Conservation (phyloP, 1,140 invertebrate species). For the Latrodectus geometricus region DNA sequence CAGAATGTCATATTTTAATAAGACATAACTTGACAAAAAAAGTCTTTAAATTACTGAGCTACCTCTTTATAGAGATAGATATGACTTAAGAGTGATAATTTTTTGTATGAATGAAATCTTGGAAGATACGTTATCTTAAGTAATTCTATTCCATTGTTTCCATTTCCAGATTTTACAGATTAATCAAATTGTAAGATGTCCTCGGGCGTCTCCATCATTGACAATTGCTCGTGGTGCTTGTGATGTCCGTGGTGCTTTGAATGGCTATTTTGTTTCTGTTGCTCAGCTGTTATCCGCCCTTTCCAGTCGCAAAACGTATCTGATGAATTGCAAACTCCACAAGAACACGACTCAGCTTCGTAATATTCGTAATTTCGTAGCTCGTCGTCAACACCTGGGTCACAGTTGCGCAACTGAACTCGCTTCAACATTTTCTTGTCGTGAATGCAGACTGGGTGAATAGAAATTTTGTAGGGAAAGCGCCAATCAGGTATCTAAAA, state of each 20-base stretch:
- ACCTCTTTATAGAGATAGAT: too few relatives aligned
- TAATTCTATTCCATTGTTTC: too few relatives aligned
- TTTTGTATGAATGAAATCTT: too few relatives aligned
- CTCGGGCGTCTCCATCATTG: too few relatives aligned
- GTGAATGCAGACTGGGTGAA: conserved; percentile 87
- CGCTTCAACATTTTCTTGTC: conserved; percentile 73
- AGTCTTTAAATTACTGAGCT: too few relatives aligned
- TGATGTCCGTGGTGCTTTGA: not conserved
- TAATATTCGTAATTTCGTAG: conserved; percentile 74
- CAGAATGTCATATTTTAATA: too few relatives aligned
- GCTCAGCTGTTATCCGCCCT: conserved; percentile 67
- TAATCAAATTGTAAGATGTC: too few relatives aligned
- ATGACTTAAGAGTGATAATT: too few relatives aligned
- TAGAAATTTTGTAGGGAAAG: conserved; percentile 85
- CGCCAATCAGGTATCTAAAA: conserved; percentile 83
- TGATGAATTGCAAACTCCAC: conserved; percentile 72
- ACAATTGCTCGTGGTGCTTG: not conserved
- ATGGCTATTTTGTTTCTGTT: not conserved
- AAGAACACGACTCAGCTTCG: conserved; percentile 76
- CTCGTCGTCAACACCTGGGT: conserved; percentile 73
- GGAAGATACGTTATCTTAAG: too few relatives aligned
- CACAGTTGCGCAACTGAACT: conserved; percentile 75
- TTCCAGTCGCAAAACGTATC: conserved; percentile 71
- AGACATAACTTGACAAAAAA: too few relatives aligned
- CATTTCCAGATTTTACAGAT: too few relatives aligned